Evolutionary conservation across 2,888 invertebrate genomes (phyloP).

Genomic region (Tinea trinotella): DNA sequence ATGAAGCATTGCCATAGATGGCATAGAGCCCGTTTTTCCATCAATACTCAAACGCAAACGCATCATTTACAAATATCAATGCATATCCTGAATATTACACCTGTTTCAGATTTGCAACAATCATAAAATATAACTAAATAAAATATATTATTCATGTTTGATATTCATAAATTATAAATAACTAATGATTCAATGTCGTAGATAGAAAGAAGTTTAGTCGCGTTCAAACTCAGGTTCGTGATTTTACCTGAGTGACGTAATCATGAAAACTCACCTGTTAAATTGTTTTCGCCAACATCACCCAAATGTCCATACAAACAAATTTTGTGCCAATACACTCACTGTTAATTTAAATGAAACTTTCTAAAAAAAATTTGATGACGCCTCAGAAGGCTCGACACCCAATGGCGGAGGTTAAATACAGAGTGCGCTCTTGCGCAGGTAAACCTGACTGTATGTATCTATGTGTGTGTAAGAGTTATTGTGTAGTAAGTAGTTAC

Average conservation of each 20-base stretch:
- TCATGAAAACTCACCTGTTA: conserved; percentile 3
- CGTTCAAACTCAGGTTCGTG: not conserved
- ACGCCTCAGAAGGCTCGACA: conserved; percentile 56
- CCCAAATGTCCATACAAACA: not conserved
- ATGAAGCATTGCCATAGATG: too few relatives aligned
- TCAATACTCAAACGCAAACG: too few relatives aligned
- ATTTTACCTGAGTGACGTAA: not conserved
- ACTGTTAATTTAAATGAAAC: conserved; percentile 26
- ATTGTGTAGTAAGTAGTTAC: conserved; percentile 5
- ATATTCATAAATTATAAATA: not conserved
- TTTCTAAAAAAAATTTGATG: conserved; percentile 49
- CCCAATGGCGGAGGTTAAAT: conserved; percentile 55
- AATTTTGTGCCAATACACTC: not conserved
- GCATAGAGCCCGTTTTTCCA: too few relatives aligned
- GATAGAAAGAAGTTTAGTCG: not conserved
- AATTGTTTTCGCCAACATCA: not conserved
- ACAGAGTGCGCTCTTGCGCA: conserved; percentile 69
- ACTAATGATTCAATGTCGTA: conserved; percentile 3
- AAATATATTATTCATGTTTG: too few relatives aligned
- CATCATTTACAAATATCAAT: too few relatives aligned
- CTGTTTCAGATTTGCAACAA: too few relatives aligned
- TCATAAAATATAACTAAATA: too few relatives aligned
- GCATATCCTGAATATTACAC: too few relatives aligned
- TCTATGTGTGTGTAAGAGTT: conserved; percentile 8
- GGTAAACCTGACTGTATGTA: conserved; percentile 34